These are phyloP conservation scores for Rhopalosiphum padi DNA, from an alignment of 1,140 invertebrate species.

Conservation along the genomic window DNA sequence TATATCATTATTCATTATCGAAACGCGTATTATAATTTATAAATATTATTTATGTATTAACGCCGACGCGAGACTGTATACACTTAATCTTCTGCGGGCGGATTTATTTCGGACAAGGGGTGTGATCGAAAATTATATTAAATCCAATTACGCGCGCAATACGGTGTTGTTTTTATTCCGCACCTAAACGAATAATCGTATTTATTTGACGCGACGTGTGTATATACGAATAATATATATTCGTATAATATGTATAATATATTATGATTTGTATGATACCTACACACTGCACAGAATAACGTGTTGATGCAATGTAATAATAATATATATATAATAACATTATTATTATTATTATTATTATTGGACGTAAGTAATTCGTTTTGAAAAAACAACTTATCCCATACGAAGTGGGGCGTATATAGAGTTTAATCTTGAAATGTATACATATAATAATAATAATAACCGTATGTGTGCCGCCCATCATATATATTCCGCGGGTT, in stretches of 20 bases:
- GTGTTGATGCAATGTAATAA: neutral
- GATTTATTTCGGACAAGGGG: neutral
- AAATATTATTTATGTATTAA: slow-evolving; percentile 6
- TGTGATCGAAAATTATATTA: slow-evolving; percentile 13
- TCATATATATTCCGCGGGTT: neutral
- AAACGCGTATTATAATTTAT: neutral
- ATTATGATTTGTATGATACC: neutral
- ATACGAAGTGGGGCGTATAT: neutral
- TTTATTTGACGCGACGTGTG: slow-evolving; percentile 5
- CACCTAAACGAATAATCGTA: neutral
- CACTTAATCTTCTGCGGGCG: neutral
- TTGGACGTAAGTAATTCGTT: slow-evolving; percentile 25
- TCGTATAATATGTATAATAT: neutral
- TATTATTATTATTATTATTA: neutral
- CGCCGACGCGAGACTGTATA: neutral
- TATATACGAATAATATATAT: neutral
- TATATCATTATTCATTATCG: slow-evolving; percentile 1
- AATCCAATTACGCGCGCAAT: slow-evolving; percentile 13
- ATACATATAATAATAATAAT: neutral
- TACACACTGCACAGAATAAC: neutral
- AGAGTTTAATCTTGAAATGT: neutral
- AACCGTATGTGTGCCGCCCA: neutral
- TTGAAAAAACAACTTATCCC: neutral
- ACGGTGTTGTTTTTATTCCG: neutral
- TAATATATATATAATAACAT: neutral